Conservation (phyloP, 2,888 invertebrate genomes). For the Homarus gammarus region DNA sequence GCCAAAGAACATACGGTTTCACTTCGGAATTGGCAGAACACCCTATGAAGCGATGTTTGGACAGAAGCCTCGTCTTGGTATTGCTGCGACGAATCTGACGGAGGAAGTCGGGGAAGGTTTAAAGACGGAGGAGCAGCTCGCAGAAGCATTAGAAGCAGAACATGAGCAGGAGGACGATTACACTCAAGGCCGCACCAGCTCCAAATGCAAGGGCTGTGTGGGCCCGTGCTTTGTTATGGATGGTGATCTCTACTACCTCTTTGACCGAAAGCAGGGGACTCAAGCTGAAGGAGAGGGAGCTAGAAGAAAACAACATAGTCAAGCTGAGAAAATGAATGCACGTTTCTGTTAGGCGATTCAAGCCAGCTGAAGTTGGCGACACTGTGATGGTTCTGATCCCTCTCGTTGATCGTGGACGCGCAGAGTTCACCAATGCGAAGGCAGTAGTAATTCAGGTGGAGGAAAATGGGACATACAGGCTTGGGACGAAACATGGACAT, state of each 20-base stretch:
- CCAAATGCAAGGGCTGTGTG: constrained; percentile 26
- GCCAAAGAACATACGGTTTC: constrained; percentile 67
- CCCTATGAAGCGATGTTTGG: constrained; percentile 54
- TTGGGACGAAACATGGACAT: constrained; percentile 30
- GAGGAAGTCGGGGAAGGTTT: constrained; percentile 39
- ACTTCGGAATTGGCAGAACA: constrained; percentile 67
- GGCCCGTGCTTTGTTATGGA: constrained; percentile 29
- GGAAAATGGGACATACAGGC: too few species aligned
- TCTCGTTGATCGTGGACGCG: constrained; percentile 30
- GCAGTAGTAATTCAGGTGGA: constrained; percentile 4
- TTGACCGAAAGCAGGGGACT: constrained; percentile 26
- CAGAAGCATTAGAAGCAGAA: constrained; percentile 77
- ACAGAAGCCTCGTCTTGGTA: constrained; percentile 35
- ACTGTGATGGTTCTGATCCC: constrained; percentile 44
- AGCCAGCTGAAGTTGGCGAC: constrained; percentile 29
- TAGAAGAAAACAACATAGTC: constrained; percentile 28
- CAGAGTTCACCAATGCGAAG: constrained; percentile 40
- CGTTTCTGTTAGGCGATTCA: constrained; percentile 30
- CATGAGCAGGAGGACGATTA: constrained; percentile 71
- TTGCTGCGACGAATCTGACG: constrained; percentile 27
- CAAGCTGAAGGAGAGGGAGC: constrained; percentile 20
- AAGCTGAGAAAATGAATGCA: constrained; percentile 33
- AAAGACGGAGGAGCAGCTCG: too few species aligned
- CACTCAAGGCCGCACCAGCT: constrained; percentile 31
- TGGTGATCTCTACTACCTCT: constrained; percentile 35